Base-by-base conservation (phyloP, 2,888 invertebrate genomes). In the Cremastobaeus sp. region DNA sequence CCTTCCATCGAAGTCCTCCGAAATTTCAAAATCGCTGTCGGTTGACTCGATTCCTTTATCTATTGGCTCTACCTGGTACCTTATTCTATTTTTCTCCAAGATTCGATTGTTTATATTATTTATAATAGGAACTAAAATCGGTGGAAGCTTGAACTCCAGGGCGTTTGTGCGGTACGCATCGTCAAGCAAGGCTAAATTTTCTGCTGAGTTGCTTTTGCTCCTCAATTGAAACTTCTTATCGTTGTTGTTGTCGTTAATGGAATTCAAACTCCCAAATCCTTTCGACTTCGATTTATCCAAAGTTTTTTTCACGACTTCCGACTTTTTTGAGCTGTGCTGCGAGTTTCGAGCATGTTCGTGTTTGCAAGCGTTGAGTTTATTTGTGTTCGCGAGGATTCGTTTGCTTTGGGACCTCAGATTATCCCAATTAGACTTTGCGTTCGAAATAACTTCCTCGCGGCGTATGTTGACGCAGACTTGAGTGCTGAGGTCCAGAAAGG, bases 361-460 rank as follows among this genome's bases (percentile, higher is more conserved):
- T 65, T 82, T 83, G 0, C 78, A 76, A 17, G 72, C 60, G 17
- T 68, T 81, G 6, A 72, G 45, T 73, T 81, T 83, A 41, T 73
- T 82, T 3, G 72, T 52, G 25, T 75, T 78, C 25, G 77, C 85
- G 4, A 86, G 81, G 34, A 92, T 89, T 77, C 90, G 91, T 86
- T 91, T 92, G 25, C 91, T 92, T 88, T 92, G 93, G 2, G 93
- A 92, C 69, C 94, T 90, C 9, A 95, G 88, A 47, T 95, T 87
- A 85, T 95, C 95, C 95, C 95, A 95, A 83, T 95, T 95, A n/a
- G 94, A 94, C 76, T 94, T 91, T 1, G 95, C 95, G 83, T 95
- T 95, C 34, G 94, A 93, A 75, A 95, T 95, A 1, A 95, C 92
- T 86, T 95, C 94, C 85, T 95, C 95, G n/a, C 95, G 89, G 0